Base-by-base conservation (phyloP, 2,113 vertebrate species). In the Meleagris gallopavo region DNA sequence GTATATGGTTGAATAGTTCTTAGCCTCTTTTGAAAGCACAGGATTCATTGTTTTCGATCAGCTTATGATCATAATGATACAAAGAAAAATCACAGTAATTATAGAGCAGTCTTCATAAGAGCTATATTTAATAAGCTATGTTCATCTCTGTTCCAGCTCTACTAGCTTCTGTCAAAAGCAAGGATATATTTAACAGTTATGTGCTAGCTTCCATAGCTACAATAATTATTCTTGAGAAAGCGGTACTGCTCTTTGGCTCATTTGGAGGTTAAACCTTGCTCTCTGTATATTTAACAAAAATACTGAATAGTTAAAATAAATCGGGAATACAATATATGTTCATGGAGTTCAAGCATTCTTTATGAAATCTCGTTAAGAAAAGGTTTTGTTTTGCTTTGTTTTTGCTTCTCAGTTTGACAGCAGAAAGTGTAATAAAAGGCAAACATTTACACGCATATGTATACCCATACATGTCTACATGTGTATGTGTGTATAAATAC, bases 31-130 rank as follows among this genome's bases (percentile, higher is more conserved):
- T 65, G 73, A 95, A 93, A 95, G 69, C 52, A 82, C 34, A 83
- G 17, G 1, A 95, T 76, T 93, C 83, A 93, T 89, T 95, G 90
- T 95, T 96, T 95, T 91, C 58, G 48, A 91, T 94, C 91, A 83
- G 83, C 76, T 83, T 88, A 38, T 90, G 92, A 93, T 93, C 86
- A 94, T 78, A 95, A 96, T 81, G 93, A 90, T 90, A 82, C 86
- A 91, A 94, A 94, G 93, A 94, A 96, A 96, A 93, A 94, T 96
- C 88, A 95, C 80, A 86, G 85, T 94, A 97, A 96, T 95, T 95
- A 95, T 20, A 94, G 57, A 94, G 90, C 88, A 94, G 83, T 93
- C 95, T 94, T 88, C 88, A 70, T 88, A 93, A 96, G 66, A 95
- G 90, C 90, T 96, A 88, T 95, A 95, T 95, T 93, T 95, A 95